These are phyloP conservation scores for Meleagris gallopavo DNA, from an alignment of 2,113 vertebrate genomes.

Conservation along the genomic window DNA sequence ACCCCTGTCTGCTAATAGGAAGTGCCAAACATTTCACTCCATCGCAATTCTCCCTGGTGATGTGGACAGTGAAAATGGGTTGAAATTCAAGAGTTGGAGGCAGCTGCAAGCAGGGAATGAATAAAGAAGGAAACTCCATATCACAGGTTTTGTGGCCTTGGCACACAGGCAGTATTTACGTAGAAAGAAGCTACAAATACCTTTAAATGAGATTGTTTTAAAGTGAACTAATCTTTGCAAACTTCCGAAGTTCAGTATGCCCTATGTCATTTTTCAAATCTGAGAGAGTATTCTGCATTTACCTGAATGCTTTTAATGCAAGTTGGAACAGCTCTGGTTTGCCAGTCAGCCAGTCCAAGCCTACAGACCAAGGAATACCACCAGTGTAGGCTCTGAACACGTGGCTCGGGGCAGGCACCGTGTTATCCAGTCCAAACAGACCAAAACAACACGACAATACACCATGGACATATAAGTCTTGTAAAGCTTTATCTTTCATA, in stretches of 20 bases:
- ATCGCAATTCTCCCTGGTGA: background rate
- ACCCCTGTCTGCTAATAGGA: background rate
- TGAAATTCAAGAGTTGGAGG: background rate
- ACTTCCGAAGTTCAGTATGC: background rate
- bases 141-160: background rate
- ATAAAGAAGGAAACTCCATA: background rate
- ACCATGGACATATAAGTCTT: conserved; percentile 86
- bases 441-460: conserved; percentile 87
- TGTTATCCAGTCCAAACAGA: conserved; percentile 87
- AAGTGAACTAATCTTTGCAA: background rate
- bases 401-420: conserved; percentile 86
- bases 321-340: conserved; percentile 93
- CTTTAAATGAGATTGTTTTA: background rate
- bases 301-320: conserved; percentile 94
- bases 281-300: conserved; percentile 77
- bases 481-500: conserved; percentile 85
- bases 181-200: background rate
- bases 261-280: background rate
- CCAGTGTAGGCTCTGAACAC: conserved; percentile 91
- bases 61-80: background rate
- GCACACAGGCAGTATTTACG: background rate
- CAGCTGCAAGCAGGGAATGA: background rate
- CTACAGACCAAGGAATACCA: conserved; percentile 89
- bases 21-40: background rate
- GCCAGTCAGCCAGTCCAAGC: conserved; percentile 90